Evolutionary conservation across 1,140 invertebrate species (phyloP).

Genomic region (Conus ventricosus): DNA sequence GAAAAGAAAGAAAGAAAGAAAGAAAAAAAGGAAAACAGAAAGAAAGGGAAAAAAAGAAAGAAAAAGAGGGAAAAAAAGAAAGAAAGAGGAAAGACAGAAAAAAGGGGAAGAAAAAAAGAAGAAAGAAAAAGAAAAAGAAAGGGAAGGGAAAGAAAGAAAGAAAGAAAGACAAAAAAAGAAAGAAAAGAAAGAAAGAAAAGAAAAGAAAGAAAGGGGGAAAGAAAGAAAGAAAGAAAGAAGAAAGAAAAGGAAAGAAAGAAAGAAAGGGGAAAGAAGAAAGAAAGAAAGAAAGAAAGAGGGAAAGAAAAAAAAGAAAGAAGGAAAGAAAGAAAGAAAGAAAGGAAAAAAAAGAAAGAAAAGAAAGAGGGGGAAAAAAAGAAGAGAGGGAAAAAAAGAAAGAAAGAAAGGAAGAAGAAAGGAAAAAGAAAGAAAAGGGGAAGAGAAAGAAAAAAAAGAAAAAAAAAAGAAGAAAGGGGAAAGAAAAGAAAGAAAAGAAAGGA

Average conservation of each 20-base stretch:
- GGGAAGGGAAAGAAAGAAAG: neutral
- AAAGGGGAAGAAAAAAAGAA: constrained; percentile 20
- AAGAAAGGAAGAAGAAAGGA: no score
- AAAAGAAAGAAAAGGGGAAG: no score
- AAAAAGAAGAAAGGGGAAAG: no score
- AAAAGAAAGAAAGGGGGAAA: constrained; percentile 12
- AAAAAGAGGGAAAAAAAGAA: neutral
- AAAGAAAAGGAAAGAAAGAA: neutral
- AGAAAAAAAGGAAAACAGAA: neutral
- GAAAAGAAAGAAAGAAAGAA: neutral
- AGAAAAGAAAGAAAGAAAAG: neutral
- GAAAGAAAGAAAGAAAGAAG: constrained; percentile 6
- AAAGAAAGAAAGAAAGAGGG: neutral
- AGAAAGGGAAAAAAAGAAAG: neutral
- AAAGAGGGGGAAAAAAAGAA: neutral
- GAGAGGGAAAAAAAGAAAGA: neutral
- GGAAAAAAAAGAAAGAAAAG: no score
- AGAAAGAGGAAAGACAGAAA: neutral
- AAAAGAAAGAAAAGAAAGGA: neutral
- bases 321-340: neutral
- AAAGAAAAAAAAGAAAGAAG: neutral
- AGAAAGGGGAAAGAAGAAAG: neutral
- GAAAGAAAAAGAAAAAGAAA: neutral
- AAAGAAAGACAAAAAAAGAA: constrained; percentile 14
- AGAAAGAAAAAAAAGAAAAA: no score